These are phyloP conservation scores for Ceratina calcarata DNA, from an alignment of 1,140 invertebrate genomes.

Conservation along the genomic window DNA sequence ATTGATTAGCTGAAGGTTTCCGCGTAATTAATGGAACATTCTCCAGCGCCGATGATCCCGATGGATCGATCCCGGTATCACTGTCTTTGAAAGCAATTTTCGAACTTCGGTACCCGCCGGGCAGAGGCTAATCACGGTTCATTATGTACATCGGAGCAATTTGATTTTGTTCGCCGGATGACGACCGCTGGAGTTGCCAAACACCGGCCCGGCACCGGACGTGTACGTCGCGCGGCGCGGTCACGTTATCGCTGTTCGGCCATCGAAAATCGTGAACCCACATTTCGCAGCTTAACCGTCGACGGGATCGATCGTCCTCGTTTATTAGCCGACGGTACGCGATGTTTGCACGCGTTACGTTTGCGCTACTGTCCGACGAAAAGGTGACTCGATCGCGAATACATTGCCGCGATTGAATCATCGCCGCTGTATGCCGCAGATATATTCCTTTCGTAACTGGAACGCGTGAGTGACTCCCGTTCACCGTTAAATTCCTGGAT, in stretches of 20 bases:
- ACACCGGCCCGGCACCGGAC: background rate
- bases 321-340: constrained; percentile 28
- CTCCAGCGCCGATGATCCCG: constrained; percentile 38
- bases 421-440: background rate
- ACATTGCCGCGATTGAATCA: background rate
- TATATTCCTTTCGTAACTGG: constrained; percentile 13
- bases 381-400: background rate
- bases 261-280: background rate
- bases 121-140: too few species aligned
- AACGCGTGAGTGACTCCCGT: constrained; percentile 15
- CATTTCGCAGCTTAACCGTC: background rate
- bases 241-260: background rate
- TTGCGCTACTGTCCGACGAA: background rate
- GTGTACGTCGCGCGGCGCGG: constrained; percentile 7
- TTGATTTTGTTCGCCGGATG: constrained; percentile 9
- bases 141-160: constrained; percentile 2
- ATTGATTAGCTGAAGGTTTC: constrained; percentile 77
- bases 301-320: constrained; percentile 2
- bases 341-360: constrained; percentile 17
- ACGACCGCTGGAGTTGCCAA: constrained; percentile 18
- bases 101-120: too few species aligned
- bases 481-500: background rate
- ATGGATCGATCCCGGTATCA: constrained; percentile 18
- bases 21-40: constrained; percentile 77
- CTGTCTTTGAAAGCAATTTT: too few species aligned